Conservation (phyloP, 2,797 vertebrate species). For the Clarias fuscus region DNA sequence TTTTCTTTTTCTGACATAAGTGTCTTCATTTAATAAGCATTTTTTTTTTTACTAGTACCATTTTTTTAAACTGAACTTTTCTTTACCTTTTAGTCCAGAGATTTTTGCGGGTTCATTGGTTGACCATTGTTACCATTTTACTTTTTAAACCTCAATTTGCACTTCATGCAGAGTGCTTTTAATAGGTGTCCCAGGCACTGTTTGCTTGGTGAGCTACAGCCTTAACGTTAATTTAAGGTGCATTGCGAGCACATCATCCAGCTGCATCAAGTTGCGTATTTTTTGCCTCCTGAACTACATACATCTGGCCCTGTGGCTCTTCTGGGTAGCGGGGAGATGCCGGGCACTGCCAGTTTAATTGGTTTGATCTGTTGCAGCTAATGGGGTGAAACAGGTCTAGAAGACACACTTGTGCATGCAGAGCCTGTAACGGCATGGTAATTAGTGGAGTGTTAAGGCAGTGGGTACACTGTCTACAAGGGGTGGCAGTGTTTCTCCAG, state of each 20-base stretch:
- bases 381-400: conserved; percentile 41
- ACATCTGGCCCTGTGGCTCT: conserved; percentile 2
- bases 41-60: background rate
- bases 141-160: background rate
- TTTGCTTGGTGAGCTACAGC: background rate
- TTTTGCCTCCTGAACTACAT: conserved; percentile 12
- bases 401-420: conserved; percentile 9
- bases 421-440: conserved; percentile 13
- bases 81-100: background rate
- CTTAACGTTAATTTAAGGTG: background rate
- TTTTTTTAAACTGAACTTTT: background rate
- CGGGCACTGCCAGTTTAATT: conserved; percentile 32
- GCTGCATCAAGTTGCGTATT: background rate
- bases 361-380: conserved; percentile 48
- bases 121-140: background rate
- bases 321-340: conserved; percentile 27
- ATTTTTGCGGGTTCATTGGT: background rate
- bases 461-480: conserved; percentile 20
- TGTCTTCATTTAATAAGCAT: background rate
- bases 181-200: background rate
- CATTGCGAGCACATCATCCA: background rate
- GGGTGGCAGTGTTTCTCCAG: conserved; percentile 19
- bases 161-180: background rate
- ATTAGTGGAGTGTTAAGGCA: conserved; percentile 34
- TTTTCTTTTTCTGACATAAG: background rate